Base-by-base conservation (phyloP, 2,797 vertebrate species). In the Catostomus latipinnis region DNA sequence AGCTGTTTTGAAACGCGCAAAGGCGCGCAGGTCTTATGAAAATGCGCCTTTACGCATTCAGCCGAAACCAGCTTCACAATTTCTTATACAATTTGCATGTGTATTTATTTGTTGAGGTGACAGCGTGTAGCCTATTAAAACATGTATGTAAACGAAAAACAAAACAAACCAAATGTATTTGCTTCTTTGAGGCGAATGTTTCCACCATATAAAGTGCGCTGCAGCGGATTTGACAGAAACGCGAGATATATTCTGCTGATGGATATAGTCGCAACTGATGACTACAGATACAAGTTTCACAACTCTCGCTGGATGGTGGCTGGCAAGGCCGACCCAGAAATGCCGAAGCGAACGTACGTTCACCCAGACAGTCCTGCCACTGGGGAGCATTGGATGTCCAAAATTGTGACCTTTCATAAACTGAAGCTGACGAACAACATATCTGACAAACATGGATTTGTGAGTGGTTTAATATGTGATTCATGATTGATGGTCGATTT, bases 351-450 rank as follows among this genome's bases (percentile, higher is more conserved):
- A 88, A 96, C 98, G 96, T 98, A 97, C 84, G 96, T 98, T 88
- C 97, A 98, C 88, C 96, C 97, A 5, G 97, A 98, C 91, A 97
- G 96, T 81, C 97, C 97, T 1, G 95, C 96, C 65, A 95, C 95
- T 0, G 97, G 97, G 18, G 96, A 96, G 71, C 96, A 98, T 85
- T 98, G 97, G 97, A 97, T 98, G 96, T 96, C 96, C 81, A 97
- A 96, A 91, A 93, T 94, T 52, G 95, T 97, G 87, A 97, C 94
- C 86, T 98, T 98, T 89, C 96, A 96, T 92, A 98, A 97, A 89
- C 94, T 98, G 80, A 98, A 98, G 89, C 94, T 98, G 87, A 98
- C 96, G 80, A 98, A 98, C 91, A 97, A 98, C 88, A 94, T 97
- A 76, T 96, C 97, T 9, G 96, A 98, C 91, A 97, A 96, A 84